Evolutionary conservation across 2,888 invertebrate genomes (phyloP), one percentile per base, ranked within the genome.

Genomic region (Drosophila mettleri): DNA sequence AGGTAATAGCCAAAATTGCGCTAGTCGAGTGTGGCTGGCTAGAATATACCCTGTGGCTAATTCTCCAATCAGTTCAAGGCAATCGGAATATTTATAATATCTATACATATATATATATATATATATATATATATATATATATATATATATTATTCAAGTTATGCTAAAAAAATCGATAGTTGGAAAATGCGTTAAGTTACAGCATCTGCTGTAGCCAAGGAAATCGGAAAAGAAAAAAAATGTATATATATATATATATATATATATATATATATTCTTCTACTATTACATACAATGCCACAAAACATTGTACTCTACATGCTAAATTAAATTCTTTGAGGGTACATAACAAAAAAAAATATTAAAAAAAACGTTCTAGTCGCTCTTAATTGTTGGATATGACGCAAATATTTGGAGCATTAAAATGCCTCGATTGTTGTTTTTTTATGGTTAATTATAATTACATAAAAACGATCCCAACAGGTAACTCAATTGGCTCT

Each of bases 371-470:
- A n/a, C n/a, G n/a, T n/a, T n/a, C n/a, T n/a, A n/a, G 22, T 31
- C 49, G 39, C 43, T 41, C 62, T 65, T 59, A 12, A 1, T 45
- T 10, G 14, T 4, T 9, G 5, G 12, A 29, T 51, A 58, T 46
- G 48, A 59, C 43, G 39, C 18, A 48, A 74, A 74, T 53, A 74
- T 61, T 64, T 64, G 46, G 18, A 22, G 60, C 69, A 67, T 69
- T 59, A 46, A 59, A 43, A 53, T 41, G 33, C 53, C 16, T 45
- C 14, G 14, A 29, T 27, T 46, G 16, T 18, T 29, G 16, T 31
- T 10, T 18, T 52, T 70, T 58, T 62, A n/a, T n/a, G n/a, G n/a
- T 43, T 70, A 63, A 70, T 74, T 75, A 58, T 39, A 58, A 61
- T 64, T 22, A 41, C 31, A 43, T 54, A 8, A 14, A 45, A 59